phyloP scores from a whole-genome alignment of 35 echinoderm and acorn worm species.

The Lytechinus pictus region DNA sequence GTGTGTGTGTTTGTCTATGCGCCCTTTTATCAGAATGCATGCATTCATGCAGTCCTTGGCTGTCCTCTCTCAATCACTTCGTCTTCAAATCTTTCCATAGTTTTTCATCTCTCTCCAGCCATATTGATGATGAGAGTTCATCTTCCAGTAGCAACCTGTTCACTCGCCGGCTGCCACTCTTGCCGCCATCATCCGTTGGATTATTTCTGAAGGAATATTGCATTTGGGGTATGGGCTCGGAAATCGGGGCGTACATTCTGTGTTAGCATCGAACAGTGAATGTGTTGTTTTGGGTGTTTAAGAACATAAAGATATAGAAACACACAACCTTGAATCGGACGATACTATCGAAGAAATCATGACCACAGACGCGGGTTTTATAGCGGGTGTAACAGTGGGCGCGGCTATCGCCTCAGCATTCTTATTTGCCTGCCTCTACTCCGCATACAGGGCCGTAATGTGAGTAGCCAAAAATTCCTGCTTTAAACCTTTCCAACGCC shows the following conservation, averaged over 20 bases:
- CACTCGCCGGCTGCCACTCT: not conserved
- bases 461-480: constrained; percentile 31
- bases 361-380: constrained; percentile 58
- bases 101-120: constrained; percentile 25
- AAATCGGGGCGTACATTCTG: constrained; percentile 15
- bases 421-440: constrained; percentile 64
- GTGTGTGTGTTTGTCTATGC: constrained; percentile 24
- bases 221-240: not conserved
- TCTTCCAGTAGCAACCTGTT: constrained; percentile 30
- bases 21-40: constrained; percentile 36
- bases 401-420: constrained; percentile 61
- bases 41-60: constrained; percentile 3
- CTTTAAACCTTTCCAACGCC: constrained; percentile 3
- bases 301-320: constrained; percentile 20
- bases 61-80: constrained; percentile 44
- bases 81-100: constrained; percentile 33
- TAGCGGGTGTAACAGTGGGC: constrained; percentile 60
- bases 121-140: not conserved
- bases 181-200: constrained; percentile 6
- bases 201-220: constrained; percentile 36
- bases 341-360: constrained; percentile 48
- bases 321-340: constrained; percentile 49
- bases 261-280: constrained; percentile 24
- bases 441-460: constrained; percentile 68
- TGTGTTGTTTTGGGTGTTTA: constrained; percentile 38